phyloP scores from a whole-genome alignment of 2,797 vertebrate genomes.

The Sandelia bainsii region DNA sequence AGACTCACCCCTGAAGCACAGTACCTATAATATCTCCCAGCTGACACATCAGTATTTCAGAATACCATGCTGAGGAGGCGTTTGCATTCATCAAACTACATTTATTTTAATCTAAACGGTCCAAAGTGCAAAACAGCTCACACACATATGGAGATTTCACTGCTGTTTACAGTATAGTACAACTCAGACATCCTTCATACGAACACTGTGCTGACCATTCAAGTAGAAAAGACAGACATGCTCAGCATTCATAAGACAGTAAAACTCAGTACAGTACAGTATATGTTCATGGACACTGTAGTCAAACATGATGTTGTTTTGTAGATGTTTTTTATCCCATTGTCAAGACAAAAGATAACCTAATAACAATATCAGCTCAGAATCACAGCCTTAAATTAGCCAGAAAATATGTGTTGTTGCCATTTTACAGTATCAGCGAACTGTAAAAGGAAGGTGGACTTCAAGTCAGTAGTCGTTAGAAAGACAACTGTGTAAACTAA shows the following conservation, averaged over 20 bases:
- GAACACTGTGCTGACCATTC: constrained; percentile 37
- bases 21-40: constrained; percentile 1
- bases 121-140: constrained; percentile 55
- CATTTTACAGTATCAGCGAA: constrained; percentile 4
- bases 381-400: constrained; percentile 24
- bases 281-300: constrained; percentile 6
- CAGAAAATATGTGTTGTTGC: not conserved
- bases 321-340: not conserved
- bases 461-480: constrained; percentile 16
- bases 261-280: constrained; percentile 18
- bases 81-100: constrained; percentile 69
- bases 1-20: constrained; percentile 24
- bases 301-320: not conserved
- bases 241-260: constrained; percentile 30
- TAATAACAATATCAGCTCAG: constrained; percentile 18
- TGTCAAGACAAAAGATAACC: constrained; percentile 21
- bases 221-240: constrained; percentile 54
- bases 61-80: constrained; percentile 16
- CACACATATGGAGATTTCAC: constrained; percentile 35
- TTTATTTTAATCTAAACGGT: constrained; percentile 73
- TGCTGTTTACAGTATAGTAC: constrained; percentile 34
- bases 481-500: not conserved
- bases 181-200: constrained; percentile 10
- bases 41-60: constrained; percentile 15
- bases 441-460: constrained; percentile 1